These are phyloP conservation scores for Patella caerulea DNA, from an alignment of 2,888 invertebrate genomes.

Conservation along the genomic window DNA sequence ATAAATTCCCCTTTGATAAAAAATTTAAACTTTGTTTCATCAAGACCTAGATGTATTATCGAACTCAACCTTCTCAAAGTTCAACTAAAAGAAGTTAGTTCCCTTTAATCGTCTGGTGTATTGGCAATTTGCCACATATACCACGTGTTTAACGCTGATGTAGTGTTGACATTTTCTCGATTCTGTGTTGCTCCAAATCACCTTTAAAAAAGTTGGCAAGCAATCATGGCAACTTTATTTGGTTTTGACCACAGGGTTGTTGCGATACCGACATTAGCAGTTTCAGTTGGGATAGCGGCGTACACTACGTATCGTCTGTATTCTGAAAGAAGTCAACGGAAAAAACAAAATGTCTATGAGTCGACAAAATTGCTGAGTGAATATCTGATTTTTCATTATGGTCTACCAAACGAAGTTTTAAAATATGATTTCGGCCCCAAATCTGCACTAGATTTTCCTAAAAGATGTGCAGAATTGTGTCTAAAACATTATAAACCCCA, in stretches of 20 bases:
- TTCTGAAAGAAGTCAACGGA: slow-evolving; percentile 33
- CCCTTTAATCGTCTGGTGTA: too few relatives aligned
- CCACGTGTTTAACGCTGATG: too few relatives aligned
- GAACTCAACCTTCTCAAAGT: too few relatives aligned
- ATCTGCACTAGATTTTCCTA: slow-evolving; percentile 64
- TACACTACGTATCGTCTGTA: slow-evolving; percentile 51
- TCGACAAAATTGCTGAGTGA: slow-evolving; percentile 61
- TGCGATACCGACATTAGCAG: slow-evolving; percentile 46
- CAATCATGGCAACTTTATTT: slow-evolving; percentile 46
- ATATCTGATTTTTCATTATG: slow-evolving; percentile 68
- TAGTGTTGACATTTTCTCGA: too few relatives aligned
- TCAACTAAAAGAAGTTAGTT: too few relatives aligned
- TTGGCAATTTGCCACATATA: too few relatives aligned
- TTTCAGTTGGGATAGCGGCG: slow-evolving; percentile 51
- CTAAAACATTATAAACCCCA: slow-evolving; percentile 52
- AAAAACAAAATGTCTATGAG: slow-evolving; percentile 61
- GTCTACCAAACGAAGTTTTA: slow-evolving; percentile 54
- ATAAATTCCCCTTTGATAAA: too few relatives aligned
- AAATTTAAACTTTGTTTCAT: too few relatives aligned
- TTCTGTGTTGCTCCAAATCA: too few relatives aligned
- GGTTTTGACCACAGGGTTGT: slow-evolving; percentile 55
- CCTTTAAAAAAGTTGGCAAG: too few relatives aligned
- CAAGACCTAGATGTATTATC: too few relatives aligned
- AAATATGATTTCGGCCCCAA: slow-evolving; percentile 63
- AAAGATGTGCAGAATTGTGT: slow-evolving; percentile 66